A percentile compares a stretch with the other conserved stretches of the same genome.
phyloP scores from a whole-genome alignment of 2,888 invertebrate genomes.

The Myopa testacea region DNA sequence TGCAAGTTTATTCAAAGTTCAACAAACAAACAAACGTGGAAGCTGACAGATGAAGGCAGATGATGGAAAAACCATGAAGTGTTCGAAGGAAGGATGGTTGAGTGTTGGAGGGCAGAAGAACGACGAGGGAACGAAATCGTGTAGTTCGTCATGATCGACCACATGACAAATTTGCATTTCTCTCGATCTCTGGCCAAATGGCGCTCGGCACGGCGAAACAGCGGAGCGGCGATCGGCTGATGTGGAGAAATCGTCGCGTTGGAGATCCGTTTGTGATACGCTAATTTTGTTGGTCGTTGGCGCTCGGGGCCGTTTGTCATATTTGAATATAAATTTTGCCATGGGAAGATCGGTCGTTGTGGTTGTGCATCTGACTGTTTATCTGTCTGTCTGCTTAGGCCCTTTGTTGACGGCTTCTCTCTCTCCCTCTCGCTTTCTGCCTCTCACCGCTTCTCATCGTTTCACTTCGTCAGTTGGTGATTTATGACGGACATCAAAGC shows the following conservation, averaged over 20 bases:
- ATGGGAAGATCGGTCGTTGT: constrained; percentile 34
- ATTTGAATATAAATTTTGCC: constrained; percentile 36
- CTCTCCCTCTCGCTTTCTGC: background rate
- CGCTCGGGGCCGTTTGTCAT: constrained; percentile 36
- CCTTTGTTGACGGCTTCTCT: constrained; percentile 1
- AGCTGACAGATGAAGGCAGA: too few relatives aligned
- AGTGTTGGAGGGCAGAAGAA: background rate
- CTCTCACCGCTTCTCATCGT: background rate
- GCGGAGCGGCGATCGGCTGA: constrained; percentile 3
- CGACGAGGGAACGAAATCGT: constrained; percentile 2
- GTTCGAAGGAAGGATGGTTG: background rate
- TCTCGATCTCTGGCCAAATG: background rate
- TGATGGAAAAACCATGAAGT: background rate
- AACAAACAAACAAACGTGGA: too few relatives aligned
- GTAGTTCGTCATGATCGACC: constrained; percentile 21
- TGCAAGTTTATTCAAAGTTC: too few relatives aligned
- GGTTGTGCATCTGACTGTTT: constrained; percentile 16
- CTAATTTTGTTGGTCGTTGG: constrained; percentile 38
- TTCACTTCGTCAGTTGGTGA: constrained; percentile 34
- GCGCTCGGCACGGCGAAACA: background rate
- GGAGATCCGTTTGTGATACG: constrained; percentile 36
- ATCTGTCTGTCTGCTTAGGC: constrained; percentile 1
- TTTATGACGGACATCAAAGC: constrained; percentile 45
- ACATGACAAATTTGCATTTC: constrained; percentile 33
- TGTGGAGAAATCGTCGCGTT: constrained; percentile 16